Percentiles rank a stretch among this genome's conserved stretches.
Evolutionary conservation across 2,113 vertebrate species (phyloP).

Genomic region (Sceloporus tristichus): DNA sequence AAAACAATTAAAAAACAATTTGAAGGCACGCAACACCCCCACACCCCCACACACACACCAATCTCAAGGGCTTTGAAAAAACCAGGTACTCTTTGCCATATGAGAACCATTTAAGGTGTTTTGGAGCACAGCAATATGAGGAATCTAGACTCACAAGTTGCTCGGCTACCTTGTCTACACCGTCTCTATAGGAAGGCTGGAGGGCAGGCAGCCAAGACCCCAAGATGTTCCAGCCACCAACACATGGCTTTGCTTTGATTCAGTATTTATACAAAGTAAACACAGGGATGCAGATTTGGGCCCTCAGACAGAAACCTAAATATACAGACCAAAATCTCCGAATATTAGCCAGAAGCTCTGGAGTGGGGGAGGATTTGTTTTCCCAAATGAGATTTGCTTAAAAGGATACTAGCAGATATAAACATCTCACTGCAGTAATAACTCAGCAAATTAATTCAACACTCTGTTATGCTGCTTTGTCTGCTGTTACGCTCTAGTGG

Average conservation of each 20-base stretch:
- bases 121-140: no score
- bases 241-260: slow-evolving; percentile 48
- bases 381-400: slow-evolving; percentile 75
- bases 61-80: background rate
- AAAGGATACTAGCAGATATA: slow-evolving; percentile 68
- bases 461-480: slow-evolving; percentile 27
- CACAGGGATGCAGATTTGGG: slow-evolving; percentile 59
- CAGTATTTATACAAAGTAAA: slow-evolving; percentile 49
- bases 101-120: background rate
- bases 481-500: slow-evolving; percentile 45
- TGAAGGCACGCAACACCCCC: no score
- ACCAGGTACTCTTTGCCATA: background rate
- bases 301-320: slow-evolving; percentile 66
- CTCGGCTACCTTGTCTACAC: background rate
- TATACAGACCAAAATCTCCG: slow-evolving; percentile 63
- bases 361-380: slow-evolving; percentile 67
- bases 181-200: background rate
- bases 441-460: slow-evolving; percentile 67
- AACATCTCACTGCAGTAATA: slow-evolving; percentile 70
- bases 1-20: no score
- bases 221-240: background rate
- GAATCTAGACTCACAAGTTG: background rate
- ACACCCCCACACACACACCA: no score
- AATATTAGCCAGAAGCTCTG: background rate
- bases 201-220: background rate